phyloP scores from a whole-genome alignment of 2,113 vertebrate genomes.

The Scopus umbretta region DNA sequence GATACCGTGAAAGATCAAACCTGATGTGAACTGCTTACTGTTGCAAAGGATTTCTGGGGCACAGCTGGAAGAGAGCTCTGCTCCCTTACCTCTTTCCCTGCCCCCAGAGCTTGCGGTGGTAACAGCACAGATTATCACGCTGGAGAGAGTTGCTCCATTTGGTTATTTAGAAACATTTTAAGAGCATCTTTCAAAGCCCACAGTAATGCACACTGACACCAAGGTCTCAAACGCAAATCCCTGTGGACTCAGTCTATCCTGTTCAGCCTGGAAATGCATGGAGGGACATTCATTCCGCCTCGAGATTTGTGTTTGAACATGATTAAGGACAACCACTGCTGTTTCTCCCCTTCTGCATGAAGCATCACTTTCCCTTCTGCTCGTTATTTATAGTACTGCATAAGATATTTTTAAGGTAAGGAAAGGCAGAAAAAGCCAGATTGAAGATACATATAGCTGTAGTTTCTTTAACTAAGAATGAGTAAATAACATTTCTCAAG shows the following conservation, averaged over 20 bases:
- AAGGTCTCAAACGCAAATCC: conserved; percentile 21
- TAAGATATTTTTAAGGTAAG: conserved; percentile 67
- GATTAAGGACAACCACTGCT: conserved; percentile 24
- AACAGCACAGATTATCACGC: background rate
- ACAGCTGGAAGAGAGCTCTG: background rate
- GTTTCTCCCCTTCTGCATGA: background rate
- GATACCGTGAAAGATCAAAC: background rate
- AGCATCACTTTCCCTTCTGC: conserved; percentile 27
- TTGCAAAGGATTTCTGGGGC: background rate
- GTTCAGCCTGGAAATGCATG: background rate
- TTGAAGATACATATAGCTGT: conserved; percentile 31
- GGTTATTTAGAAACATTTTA: conserved; percentile 39
- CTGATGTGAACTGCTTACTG: background rate
- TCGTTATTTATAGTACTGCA: conserved; percentile 66
- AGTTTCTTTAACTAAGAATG: background rate
- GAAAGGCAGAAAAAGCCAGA: conserved; percentile 15
- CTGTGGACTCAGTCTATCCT: background rate
- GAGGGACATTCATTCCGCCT: background rate
- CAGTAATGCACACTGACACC: conserved; percentile 13
- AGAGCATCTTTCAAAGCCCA: conserved; percentile 31
- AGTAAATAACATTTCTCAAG: conserved; percentile 5
- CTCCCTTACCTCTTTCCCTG: background rate
- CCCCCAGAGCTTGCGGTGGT: background rate
- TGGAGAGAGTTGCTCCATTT: conserved; percentile 4
- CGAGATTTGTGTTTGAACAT: conserved; percentile 6